phyloP scores from a whole-genome alignment of 2,113 vertebrate species.

The Zosterops lateralis region DNA sequence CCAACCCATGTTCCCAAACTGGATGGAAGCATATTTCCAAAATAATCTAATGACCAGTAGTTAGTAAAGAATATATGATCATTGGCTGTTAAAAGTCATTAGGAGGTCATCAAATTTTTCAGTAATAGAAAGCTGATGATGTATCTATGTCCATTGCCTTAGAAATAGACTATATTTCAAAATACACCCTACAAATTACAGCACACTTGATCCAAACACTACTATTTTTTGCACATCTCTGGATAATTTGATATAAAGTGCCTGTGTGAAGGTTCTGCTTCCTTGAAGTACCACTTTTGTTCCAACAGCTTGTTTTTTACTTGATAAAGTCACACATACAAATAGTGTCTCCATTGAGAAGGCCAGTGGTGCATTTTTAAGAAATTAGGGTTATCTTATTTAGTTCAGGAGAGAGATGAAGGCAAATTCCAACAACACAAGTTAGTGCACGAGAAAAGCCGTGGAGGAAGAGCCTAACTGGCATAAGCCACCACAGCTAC shows the following conservation, averaged over 20 bases:
- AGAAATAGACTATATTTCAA: not conserved
- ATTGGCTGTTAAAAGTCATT: not conserved
- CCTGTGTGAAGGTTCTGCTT: not conserved
- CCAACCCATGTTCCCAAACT: not conserved
- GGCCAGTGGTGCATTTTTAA: not conserved
- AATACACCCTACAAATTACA: not conserved
- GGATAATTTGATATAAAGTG: not conserved
- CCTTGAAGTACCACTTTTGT: not conserved
- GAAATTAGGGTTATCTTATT: not conserved
- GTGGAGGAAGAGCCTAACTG: not conserved
- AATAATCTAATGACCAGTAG: constrained; percentile 6
- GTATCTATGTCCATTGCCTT: not conserved
- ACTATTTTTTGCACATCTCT: not conserved
- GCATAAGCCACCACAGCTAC: not conserved
- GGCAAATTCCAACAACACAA: not conserved
- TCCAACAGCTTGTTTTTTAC: not conserved
- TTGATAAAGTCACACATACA: not conserved
- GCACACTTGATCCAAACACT: not conserved
- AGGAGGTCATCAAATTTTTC: not conserved
- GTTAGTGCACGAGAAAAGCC: not conserved
- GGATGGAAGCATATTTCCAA: not conserved
- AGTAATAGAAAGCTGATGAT: not conserved
- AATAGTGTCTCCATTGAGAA: not conserved
- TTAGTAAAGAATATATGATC: not conserved
- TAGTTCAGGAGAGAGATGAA: not conserved